Conservation (phyloP, 2,888 invertebrate species). For the Elegia similella region DNA sequence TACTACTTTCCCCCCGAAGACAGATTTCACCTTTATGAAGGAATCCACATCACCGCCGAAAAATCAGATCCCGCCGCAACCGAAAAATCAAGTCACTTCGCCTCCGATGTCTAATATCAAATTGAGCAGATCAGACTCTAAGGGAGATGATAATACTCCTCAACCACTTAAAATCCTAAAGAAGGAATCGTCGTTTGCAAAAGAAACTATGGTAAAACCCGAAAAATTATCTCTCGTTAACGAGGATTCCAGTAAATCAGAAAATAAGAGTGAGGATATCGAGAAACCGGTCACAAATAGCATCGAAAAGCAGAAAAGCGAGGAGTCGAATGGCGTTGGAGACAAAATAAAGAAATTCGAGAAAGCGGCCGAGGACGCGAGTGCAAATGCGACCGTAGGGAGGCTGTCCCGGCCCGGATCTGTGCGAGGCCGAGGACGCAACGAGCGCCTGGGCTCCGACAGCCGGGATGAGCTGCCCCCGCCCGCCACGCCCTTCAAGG, state of each 20-base stretch:
- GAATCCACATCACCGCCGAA: conserved; percentile 25
- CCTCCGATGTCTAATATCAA: conserved; percentile 34
- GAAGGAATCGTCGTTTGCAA: conserved; percentile 39
- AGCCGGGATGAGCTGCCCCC: conserved; percentile 55
- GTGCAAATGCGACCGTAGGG: conserved; percentile 29
- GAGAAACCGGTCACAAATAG: conserved; percentile 26
- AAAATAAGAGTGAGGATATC: conserved; percentile 25
- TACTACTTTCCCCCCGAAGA: conserved; percentile 17
- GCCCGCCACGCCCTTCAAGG: conserved; percentile 62
- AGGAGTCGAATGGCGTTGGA: conserved; percentile 71
- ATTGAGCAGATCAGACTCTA: conserved; percentile 29
- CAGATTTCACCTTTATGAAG: conserved; percentile 25
- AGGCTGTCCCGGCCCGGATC: conserved; percentile 60
- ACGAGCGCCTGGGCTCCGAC: conserved; percentile 43
- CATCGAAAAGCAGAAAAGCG: conserved; percentile 29
- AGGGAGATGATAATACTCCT: conserved; percentile 30
- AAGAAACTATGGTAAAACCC: conserved; percentile 40
- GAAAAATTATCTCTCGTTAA: conserved; percentile 40
- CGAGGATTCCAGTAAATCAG: conserved; percentile 22
- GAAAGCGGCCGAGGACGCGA: conserved; percentile 69
- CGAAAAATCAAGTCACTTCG: conserved; percentile 29
- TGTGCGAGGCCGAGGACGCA: conserved; percentile 48
- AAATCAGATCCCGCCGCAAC: conserved; percentile 26
- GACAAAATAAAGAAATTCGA: conserved; percentile 76
- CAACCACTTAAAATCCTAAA: conserved; percentile 29